These are phyloP conservation scores for Austrolebias charrua DNA, from an alignment of 2,797 vertebrate species.

Conservation along the genomic window DNA sequence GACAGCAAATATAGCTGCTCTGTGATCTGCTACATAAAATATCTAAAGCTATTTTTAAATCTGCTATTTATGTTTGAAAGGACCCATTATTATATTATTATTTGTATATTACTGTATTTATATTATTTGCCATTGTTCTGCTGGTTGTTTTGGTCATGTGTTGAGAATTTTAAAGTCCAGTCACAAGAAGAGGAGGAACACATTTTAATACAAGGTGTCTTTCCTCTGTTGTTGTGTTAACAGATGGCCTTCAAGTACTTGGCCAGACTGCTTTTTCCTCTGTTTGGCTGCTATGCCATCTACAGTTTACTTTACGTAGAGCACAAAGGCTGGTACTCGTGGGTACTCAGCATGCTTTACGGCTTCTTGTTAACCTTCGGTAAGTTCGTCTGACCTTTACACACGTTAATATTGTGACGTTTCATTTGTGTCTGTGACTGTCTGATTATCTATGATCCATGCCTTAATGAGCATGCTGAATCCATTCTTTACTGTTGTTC, in stretches of 20 bases:
- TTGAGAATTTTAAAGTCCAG: too few relatives aligned
- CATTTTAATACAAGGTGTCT: too few relatives aligned
- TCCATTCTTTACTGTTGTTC: too few relatives aligned
- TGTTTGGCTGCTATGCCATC: conserved; percentile 92
- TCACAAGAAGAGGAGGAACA: too few relatives aligned
- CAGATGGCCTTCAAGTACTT: conserved; percentile 97
- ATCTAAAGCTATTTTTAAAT: too few relatives aligned
- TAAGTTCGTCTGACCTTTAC: conserved; percentile 71
- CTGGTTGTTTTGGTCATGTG: too few relatives aligned
- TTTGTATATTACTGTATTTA: too few relatives aligned
- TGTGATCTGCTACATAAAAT: too few relatives aligned
- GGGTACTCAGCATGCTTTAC: conserved; percentile 96
- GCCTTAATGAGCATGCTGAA: neutral
- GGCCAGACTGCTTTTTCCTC: conserved; percentile 93
- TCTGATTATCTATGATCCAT: neutral
- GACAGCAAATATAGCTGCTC: too few relatives aligned
- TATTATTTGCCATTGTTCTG: too few relatives aligned
- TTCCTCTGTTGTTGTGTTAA: conserved; percentile 16
- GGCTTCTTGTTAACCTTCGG: conserved; percentile 97
- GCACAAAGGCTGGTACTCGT: conserved; percentile 99
- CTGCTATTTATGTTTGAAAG: too few relatives aligned
- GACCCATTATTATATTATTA: too few relatives aligned
- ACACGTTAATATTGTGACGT: neutral
- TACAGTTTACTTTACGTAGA: conserved; percentile 96
- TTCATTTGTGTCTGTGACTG: neutral